Evolutionary conservation across 2,888 invertebrate species (phyloP).

Genomic region (Parnassius smintheus): DNA sequence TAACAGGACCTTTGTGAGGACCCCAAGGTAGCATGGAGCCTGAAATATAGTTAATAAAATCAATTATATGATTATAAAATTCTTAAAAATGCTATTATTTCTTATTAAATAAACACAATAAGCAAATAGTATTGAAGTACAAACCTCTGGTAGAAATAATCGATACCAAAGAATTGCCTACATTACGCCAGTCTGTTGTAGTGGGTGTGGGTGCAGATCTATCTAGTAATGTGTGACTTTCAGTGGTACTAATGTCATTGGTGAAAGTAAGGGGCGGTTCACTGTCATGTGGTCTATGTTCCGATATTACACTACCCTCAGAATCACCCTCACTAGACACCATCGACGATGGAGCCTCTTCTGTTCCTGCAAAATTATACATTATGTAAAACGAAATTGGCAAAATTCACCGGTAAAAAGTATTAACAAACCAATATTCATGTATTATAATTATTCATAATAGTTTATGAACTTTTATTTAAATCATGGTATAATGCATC

Average conservation of each 20-base stretch:
- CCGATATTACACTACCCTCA: conserved; percentile 64
- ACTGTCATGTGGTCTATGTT: conserved; percentile 50
- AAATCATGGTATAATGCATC: too few species aligned
- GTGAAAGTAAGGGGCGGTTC: conserved; percentile 34
- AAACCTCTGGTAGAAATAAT: conserved; percentile 64
- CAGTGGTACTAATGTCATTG: conserved; percentile 41
- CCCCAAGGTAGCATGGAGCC: conserved; percentile 92
- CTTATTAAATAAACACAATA: background rate
- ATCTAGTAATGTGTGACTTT: conserved; percentile 42
- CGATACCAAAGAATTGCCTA: conserved; percentile 50
- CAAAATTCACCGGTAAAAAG: too few species aligned
- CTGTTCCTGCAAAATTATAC: conserved; percentile 47
- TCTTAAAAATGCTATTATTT: too few species aligned
- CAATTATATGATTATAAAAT: too few species aligned
- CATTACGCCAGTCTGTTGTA: conserved; percentile 51
- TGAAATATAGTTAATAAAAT: conserved; percentile 34
- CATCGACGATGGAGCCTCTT: conserved; percentile 74
- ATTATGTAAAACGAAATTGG: too few species aligned
- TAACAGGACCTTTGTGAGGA: conserved; percentile 85
- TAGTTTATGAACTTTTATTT: too few species aligned
- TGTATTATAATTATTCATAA: too few species aligned
- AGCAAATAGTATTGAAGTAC: background rate
- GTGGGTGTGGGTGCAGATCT: conserved; percentile 38
- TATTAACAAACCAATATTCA: too few species aligned
- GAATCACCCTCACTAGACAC: conserved; percentile 75